Evolutionary conservation across 2,888 invertebrate genomes (phyloP), one percentile per base, ranked within the genome.

Genomic region (Tetrapedia diversipes): DNA sequence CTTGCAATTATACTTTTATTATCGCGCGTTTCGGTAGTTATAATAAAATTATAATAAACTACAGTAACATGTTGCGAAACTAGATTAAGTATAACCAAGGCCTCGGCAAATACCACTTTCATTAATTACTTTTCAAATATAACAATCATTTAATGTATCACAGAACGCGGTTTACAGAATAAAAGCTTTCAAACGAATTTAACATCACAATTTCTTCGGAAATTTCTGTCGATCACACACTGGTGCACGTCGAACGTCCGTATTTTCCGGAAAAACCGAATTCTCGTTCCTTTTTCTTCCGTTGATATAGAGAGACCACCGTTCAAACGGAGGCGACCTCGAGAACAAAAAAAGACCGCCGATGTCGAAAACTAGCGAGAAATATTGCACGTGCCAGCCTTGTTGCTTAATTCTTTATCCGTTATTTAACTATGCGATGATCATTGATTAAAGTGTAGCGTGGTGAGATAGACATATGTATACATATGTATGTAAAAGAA

Each of bases 1-100:
- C 41, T 75, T 68, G 64, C 51, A 67, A 43, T 69, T 63, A 70
- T 45, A 59, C 45, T 64, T 79, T 82, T 79, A 82, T 81, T 76
- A 76, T 43, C 53, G 45, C 51, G 45, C 63, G 54, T 43, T 71
- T 61, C 24, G 39, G 32, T 73, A 49, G 45, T 73, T 70, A 74
- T 75, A 77, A 77, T 67, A 69, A 82, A 76, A 64, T 57, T 71
- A 72, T 82, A 64, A 71, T 71, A 76, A 80, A 77, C 63, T 68
- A 82, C 53, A 53, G 41, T 69, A 43, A 60, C 59, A 68, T 37
- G 39, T 57, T 27, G 65, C 59, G 67, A 73, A 82, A 74, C 70
- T 53, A 71, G 34, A 54, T 71, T 51, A 63, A 22, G 22, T 82
- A 56, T 71, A 79, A 82, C 61, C 67, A 79, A 82, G 80, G 73